Conservation (phyloP, 2,797 vertebrate species). For the Prionace glauca region DNA sequence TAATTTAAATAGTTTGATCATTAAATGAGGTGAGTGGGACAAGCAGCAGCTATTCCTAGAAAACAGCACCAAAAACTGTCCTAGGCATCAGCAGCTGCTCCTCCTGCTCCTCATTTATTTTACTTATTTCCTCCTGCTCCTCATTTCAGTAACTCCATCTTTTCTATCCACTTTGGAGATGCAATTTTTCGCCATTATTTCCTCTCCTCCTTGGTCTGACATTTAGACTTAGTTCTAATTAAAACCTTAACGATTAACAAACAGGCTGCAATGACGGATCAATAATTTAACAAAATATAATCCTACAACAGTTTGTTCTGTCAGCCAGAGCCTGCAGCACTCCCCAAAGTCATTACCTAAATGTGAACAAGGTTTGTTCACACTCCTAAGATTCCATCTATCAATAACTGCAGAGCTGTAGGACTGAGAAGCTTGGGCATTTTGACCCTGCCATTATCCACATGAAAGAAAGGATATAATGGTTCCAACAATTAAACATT, state of each 20-base stretch:
- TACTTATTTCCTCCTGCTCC: not conserved
- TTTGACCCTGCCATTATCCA: not conserved
- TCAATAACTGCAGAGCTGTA: not conserved
- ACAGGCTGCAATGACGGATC: slow-evolving; percentile 7
- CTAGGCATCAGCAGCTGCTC: not conserved
- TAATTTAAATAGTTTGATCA: not conserved
- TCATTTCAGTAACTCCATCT: not conserved
- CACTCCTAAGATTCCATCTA: not conserved
- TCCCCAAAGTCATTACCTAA: not conserved
- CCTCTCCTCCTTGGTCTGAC: slow-evolving; percentile 28
- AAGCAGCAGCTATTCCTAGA: not conserved
- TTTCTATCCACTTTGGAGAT: not conserved
- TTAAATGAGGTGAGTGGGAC: not conserved
- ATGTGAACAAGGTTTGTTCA: slow-evolving; percentile 24
- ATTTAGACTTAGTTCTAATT: not conserved
- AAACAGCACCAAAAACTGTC: not conserved
- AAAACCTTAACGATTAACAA: slow-evolving; percentile 1
- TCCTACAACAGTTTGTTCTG: slow-evolving; percentile 12
- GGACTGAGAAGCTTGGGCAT: not conserved
- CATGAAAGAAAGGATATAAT: not conserved
- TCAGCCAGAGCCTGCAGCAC: not conserved
- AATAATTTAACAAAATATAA: slow-evolving; percentile 34
- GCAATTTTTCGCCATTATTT: not conserved
- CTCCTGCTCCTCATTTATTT: no score
- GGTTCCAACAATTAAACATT: not conserved